Evolutionary conservation across 2,113 vertebrate genomes (phyloP).

Genomic region (Centropus bengalensis): DNA sequence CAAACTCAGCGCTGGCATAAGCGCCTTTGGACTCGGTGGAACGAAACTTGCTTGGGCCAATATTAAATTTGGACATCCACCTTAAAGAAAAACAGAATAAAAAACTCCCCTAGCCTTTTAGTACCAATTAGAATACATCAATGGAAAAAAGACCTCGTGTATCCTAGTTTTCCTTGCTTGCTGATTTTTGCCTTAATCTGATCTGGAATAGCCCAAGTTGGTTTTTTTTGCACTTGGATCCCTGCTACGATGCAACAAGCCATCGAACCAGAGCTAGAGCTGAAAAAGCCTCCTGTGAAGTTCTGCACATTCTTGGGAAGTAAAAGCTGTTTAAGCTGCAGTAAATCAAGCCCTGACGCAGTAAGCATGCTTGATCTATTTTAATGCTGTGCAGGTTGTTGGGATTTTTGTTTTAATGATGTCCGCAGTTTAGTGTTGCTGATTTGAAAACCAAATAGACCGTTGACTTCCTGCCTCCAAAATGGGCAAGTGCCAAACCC

Average conservation of each 20-base stretch:
- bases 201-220: neutral
- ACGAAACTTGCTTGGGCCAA: neutral
- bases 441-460: conserved; percentile 35
- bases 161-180: conserved; percentile 22
- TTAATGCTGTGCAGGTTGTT: conserved; percentile 58
- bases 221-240: neutral
- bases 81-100: conserved; percentile 58
- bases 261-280: neutral
- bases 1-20: conserved; percentile 46
- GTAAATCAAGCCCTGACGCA: conserved; percentile 13
- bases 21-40: neutral
- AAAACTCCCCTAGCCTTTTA: neutral
- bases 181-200: conserved; percentile 54
- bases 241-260: neutral
- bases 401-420: neutral
- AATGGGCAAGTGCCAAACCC: neutral
- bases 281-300: conserved; percentile 1
- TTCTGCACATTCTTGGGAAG: conserved; percentile 48
- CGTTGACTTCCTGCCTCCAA: neutral
- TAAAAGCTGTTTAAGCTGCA: conserved; percentile 27
- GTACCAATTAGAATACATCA: conserved; percentile 17
- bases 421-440: neutral
- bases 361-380: conserved; percentile 25
- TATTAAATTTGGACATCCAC: conserved; percentile 40
- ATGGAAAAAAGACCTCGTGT: neutral